Percentiles rank a stretch among this genome's conserved stretches.
These are phyloP conservation scores for Argyrosomus regius DNA, from an alignment of 2,797 vertebrate genomes.

Conservation along the genomic window DNA sequence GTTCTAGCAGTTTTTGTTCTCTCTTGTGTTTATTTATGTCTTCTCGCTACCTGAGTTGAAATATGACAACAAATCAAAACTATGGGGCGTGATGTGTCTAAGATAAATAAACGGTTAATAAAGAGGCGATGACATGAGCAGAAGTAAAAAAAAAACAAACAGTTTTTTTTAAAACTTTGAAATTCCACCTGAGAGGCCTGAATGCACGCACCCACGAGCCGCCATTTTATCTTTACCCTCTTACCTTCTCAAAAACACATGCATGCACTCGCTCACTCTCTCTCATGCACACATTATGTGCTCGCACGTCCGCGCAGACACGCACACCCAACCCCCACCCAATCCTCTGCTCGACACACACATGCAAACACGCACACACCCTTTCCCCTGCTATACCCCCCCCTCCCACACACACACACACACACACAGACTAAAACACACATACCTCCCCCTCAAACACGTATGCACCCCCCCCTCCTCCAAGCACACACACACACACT, in stretches of 20 bases:
- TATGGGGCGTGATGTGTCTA: not conserved
- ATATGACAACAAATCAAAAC: not conserved
- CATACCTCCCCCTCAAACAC: slow-evolving; percentile 42
- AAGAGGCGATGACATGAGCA: not conserved
- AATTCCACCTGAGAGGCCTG: slow-evolving; percentile 37
- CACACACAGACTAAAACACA: slow-evolving; percentile 51
- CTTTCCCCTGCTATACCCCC: slow-evolving; percentile 30
- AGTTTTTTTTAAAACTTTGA: not conserved
- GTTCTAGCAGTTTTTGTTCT: not conserved
- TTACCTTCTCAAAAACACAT: slow-evolving; percentile 72
- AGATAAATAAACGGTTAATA: not conserved
- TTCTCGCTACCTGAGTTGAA: not conserved
- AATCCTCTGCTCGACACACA: slow-evolving; percentile 36
- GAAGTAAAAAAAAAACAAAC: not conserved
- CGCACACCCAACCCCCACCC: slow-evolving; percentile 72
- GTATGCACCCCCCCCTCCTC: slow-evolving; percentile 14
- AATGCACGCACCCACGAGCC: slow-evolving; percentile 28
- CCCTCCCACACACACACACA: not conserved
- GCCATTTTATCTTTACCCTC: slow-evolving; percentile 69
- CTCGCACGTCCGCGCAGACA: slow-evolving; percentile 61
- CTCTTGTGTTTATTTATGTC: not conserved
- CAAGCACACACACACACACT: slow-evolving; percentile 16
- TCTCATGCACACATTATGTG: slow-evolving; percentile 70
- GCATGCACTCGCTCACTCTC: slow-evolving; percentile 59
- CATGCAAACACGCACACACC: slow-evolving; percentile 43